Evolutionary conservation across 2,113 vertebrate species (phyloP).

Genomic region (Colinus virginianus): DNA sequence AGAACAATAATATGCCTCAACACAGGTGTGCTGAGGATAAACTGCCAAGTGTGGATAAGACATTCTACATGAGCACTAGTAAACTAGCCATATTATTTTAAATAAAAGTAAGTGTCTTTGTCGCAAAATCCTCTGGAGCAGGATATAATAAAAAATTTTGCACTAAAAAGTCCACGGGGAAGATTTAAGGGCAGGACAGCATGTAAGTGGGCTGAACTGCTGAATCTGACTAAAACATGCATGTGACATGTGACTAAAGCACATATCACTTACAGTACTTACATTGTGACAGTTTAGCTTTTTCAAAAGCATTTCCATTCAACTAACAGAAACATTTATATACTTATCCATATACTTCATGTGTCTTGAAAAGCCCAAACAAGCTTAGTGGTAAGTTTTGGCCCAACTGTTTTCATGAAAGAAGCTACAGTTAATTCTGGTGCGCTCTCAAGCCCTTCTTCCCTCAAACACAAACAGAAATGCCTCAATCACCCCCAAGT

Average conservation of each 20-base stretch:
- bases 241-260: neutral
- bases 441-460: neutral
- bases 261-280: neutral
- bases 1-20: neutral
- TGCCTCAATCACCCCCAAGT: neutral
- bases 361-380: neutral
- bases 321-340: neutral
- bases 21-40: neutral
- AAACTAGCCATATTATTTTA: neutral
- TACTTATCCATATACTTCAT: neutral
- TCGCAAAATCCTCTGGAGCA: neutral
- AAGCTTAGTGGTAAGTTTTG: neutral
- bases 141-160: neutral
- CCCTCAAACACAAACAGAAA: neutral
- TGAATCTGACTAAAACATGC: neutral
- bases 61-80: neutral
- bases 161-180: neutral
- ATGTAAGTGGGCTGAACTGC: neutral
- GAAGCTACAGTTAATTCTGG: neutral
- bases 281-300: neutral
- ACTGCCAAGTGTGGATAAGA: neutral
- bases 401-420: neutral
- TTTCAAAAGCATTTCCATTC: neutral
- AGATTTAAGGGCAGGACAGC: neutral
- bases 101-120: neutral